A percentile compares a stretch with the other conserved stretches of the same genome.
Conservation (phyloP, 2,797 vertebrate species). For the Otus scops region DNA sequence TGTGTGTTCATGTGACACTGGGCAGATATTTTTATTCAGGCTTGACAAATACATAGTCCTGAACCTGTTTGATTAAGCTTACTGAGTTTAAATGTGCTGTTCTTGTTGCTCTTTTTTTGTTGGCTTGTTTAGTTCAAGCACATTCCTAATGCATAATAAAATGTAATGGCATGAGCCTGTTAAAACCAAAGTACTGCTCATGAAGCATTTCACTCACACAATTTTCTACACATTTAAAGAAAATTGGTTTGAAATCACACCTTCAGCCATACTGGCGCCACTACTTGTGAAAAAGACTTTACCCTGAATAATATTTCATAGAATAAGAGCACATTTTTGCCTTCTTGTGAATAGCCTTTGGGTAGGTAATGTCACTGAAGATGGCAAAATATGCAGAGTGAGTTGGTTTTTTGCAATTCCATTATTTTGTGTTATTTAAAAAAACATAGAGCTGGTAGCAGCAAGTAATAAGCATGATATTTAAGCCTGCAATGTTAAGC, state of each 20-base stretch:
- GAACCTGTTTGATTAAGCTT: neutral
- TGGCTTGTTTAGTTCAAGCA: neutral
- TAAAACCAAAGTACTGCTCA: neutral
- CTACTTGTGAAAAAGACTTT: neutral
- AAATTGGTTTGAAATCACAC: neutral
- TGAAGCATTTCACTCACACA: neutral
- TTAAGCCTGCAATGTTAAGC: neutral
- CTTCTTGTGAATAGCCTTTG: neutral
- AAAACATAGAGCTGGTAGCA: neutral
- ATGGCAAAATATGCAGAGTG: neutral
- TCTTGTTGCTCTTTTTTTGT: neutral
- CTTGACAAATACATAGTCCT: neutral
- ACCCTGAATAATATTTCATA: neutral
- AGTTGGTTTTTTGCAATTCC: neutral
- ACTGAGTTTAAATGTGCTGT: neutral
- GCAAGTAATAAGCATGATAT: neutral
- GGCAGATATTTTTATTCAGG: neutral
- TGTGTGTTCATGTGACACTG: neutral
- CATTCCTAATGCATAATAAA: neutral
- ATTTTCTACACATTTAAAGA: neutral
- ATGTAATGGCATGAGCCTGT: neutral
- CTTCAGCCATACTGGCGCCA: neutral
- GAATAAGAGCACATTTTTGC: neutral
- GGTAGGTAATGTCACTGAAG: neutral
- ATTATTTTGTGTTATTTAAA: neutral